These are phyloP conservation scores for Euphonia xanthogaster DNA, from an alignment of 2,797 vertebrate genomes.

Conservation along the genomic window DNA sequence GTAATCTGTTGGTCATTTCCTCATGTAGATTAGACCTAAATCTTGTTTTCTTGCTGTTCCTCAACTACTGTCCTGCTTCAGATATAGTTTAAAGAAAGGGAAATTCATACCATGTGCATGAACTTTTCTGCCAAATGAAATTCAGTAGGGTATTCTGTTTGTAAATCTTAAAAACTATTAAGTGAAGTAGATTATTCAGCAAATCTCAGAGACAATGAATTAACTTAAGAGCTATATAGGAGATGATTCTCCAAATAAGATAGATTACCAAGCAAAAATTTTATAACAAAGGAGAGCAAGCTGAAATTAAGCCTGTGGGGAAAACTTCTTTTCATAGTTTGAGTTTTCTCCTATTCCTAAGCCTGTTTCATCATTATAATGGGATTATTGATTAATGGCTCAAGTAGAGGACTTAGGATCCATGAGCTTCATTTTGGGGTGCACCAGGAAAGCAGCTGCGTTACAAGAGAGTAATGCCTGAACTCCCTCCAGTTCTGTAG, in stretches of 20 bases:
- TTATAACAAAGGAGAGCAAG: neutral
- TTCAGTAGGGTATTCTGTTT: neutral
- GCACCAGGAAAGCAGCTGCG: neutral
- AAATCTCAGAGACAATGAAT: neutral
- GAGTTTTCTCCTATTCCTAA: neutral
- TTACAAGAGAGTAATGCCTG: neutral
- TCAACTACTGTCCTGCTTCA: neutral
- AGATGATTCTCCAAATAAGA: neutral
- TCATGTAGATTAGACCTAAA: neutral
- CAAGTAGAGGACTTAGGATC: neutral
- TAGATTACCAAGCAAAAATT: neutral
- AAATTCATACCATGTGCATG: neutral
- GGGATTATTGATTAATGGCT: neutral
- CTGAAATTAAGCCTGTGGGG: neutral
- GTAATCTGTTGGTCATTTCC: neutral
- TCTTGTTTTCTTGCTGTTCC: neutral
- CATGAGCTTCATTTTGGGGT: neutral
- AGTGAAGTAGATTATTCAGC: neutral
- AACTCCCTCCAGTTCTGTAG: neutral
- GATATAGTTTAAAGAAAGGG: neutral
- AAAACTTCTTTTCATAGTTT: neutral
- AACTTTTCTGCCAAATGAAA: neutral
- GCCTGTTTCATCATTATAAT: neutral
- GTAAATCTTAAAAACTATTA: neutral
- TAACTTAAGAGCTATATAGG: neutral